Conservation (phyloP, 2,113 vertebrate genomes). For the Solea senegalensis region DNA sequence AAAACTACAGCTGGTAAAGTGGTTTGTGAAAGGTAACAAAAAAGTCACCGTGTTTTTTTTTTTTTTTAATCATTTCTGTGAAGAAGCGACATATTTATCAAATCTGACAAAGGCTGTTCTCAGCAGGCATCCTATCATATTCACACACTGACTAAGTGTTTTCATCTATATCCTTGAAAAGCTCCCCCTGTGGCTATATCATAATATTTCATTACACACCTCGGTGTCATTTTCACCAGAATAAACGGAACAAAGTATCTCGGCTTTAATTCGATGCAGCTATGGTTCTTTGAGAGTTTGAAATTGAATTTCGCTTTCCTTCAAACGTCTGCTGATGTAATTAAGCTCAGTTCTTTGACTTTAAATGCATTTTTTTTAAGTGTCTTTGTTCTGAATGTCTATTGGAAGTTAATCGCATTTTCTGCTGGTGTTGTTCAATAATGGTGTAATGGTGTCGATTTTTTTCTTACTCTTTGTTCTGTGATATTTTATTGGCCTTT, state of each 20-base stretch:
- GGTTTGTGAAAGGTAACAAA: constrained; percentile 37
- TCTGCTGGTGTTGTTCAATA: constrained; percentile 51
- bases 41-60: too few species aligned
- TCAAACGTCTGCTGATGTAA: constrained; percentile 72
- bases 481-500: too few species aligned
- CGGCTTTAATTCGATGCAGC: constrained; percentile 65
- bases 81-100: constrained; percentile 53
- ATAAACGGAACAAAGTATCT: constrained; percentile 48
- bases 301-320: constrained; percentile 74
- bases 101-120: constrained; percentile 54
- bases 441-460: constrained; percentile 8
- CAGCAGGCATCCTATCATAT: constrained; percentile 61
- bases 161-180: constrained; percentile 70
- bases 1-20: constrained; percentile 22
- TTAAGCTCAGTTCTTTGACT: constrained; percentile 69
- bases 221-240: constrained; percentile 65
- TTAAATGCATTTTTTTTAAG: constrained; percentile 69
- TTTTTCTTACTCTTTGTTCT: too few species aligned
- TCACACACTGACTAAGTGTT: constrained; percentile 64
- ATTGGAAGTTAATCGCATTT: constrained; percentile 79
- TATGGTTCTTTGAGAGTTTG: constrained; percentile 64
- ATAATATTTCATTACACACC: constrained; percentile 67
- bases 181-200: constrained; percentile 59
- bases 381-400: constrained; percentile 64
- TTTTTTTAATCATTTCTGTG: constrained; percentile 68